Evolutionary conservation across 1,140 invertebrate genomes (phyloP).

Genomic region (Solen grandis): DNA sequence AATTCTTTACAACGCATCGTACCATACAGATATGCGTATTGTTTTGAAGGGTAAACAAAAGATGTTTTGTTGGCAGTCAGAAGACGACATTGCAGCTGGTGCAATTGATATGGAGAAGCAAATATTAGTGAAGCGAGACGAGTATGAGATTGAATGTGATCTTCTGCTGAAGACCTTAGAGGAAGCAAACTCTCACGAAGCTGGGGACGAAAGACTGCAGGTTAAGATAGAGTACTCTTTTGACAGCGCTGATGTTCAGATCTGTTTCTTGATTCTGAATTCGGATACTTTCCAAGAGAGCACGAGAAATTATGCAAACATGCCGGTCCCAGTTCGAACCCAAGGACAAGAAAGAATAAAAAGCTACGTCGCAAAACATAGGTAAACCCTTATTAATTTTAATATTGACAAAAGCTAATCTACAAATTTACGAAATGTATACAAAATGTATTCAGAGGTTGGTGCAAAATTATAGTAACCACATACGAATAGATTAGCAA

Average conservation of each 20-base stretch:
- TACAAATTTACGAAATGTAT: too few species aligned
- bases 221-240: not conserved
- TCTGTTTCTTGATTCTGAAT: not conserved
- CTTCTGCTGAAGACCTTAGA: not conserved
- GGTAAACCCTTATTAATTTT: too few species aligned
- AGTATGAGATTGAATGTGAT: not conserved
- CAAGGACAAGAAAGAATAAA: not conserved
- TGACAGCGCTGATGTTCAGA: not conserved
- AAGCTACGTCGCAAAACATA: not conserved
- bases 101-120: constrained; percentile 8
- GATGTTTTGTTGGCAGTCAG: not conserved
- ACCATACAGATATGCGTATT: constrained; percentile 16
- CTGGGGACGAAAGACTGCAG: not conserved
- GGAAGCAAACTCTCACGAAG: not conserved
- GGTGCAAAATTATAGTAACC: too few species aligned
- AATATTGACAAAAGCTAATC: too few species aligned
- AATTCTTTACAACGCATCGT: constrained; percentile 9
- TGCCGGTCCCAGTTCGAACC: not conserved
- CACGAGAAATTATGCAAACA: not conserved
- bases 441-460: too few species aligned
- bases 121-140: not conserved
- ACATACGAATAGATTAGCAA: too few species aligned
- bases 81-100: not conserved
- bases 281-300: not conserved
- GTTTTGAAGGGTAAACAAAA: not conserved